Conservation (phyloP, 1,140 invertebrate genomes). For the Liolophura sinensis region DNA sequence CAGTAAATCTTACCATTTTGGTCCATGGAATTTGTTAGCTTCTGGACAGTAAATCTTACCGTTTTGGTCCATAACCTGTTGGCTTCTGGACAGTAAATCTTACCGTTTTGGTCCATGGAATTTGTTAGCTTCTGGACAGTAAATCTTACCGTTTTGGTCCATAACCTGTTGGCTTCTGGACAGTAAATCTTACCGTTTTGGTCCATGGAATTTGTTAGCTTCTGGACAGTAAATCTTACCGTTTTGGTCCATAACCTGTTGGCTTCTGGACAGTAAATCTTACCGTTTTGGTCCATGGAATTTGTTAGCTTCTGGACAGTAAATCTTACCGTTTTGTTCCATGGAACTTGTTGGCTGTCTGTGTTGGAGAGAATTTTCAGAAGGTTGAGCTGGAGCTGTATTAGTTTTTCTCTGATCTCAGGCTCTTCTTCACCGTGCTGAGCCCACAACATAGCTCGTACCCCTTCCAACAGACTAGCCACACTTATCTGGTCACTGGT, state of each 20-base stretch:
- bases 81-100: too few species aligned
- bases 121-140: conserved; percentile 14
- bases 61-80: conserved; percentile 23
- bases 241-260: conserved; percentile 23
- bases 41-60: too few species aligned
- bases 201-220: conserved; percentile 21
- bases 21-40: conserved; percentile 21
- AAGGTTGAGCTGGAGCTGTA: conserved; percentile 19
- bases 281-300: conserved; percentile 25
- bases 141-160: conserved; percentile 20
- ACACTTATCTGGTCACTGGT: conserved; percentile 14
- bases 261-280: too few species aligned
- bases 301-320: neutral
- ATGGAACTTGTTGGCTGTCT: conserved; percentile 20
- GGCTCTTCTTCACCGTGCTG: neutral
- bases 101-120: conserved; percentile 25
- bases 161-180: conserved; percentile 18
- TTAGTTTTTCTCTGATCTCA: neutral
- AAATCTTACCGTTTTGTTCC: conserved; percentile 18
- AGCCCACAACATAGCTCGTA: conserved; percentile 8
- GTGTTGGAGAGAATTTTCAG: conserved; percentile 25
- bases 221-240: too few species aligned
- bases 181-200: conserved; percentile 18
- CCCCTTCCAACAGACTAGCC: conserved; percentile 20
- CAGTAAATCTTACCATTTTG: conserved; percentile 19